Evolutionary conservation across 2,888 invertebrate genomes (phyloP).

Genomic region (Melitaea athalia): DNA sequence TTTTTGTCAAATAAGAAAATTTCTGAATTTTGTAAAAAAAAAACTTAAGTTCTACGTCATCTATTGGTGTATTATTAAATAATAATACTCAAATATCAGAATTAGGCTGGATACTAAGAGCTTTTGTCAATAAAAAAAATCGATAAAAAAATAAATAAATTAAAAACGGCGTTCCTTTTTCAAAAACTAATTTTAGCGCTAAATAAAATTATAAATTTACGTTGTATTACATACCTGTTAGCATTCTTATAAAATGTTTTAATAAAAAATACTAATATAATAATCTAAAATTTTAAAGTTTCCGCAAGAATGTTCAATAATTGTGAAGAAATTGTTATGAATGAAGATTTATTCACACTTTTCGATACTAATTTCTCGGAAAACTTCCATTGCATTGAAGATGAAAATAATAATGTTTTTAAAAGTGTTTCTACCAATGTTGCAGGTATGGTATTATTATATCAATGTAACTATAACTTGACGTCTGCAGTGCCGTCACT

Average conservation of each 20-base stretch:
- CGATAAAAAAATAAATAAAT: not conserved
- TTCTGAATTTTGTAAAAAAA: too few species aligned
- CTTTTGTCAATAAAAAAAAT: not conserved
- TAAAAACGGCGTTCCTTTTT: conserved; percentile 1
- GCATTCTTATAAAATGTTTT: not conserved
- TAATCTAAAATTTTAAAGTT: conserved; percentile 7
- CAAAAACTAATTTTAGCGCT: not conserved
- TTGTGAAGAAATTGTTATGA: conserved; percentile 40
- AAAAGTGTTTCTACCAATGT: not conserved
- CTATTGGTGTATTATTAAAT: not conserved
- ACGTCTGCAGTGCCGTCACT: not conserved
- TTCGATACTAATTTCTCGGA: conserved; percentile 55
- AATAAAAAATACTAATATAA: not conserved
- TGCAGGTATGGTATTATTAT: conserved; percentile 21
- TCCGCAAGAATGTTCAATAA: conserved; percentile 16
- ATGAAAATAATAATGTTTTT: conserved; percentile 3
- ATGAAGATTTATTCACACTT: conserved; percentile 52
- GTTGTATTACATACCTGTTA: too few species aligned
- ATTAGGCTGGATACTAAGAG: not conserved
- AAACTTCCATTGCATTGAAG: conserved; percentile 7
- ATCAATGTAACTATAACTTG: not conserved
- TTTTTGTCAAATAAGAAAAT: too few species aligned
- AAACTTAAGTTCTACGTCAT: not conserved
- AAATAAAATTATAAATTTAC: not conserved
- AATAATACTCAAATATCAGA: not conserved